A percentile compares a stretch with the other conserved stretches of the same genome.
These are phyloP conservation scores for Catharus ustulatus DNA, from an alignment of 2,797 vertebrate species.

Conservation along the genomic window DNA sequence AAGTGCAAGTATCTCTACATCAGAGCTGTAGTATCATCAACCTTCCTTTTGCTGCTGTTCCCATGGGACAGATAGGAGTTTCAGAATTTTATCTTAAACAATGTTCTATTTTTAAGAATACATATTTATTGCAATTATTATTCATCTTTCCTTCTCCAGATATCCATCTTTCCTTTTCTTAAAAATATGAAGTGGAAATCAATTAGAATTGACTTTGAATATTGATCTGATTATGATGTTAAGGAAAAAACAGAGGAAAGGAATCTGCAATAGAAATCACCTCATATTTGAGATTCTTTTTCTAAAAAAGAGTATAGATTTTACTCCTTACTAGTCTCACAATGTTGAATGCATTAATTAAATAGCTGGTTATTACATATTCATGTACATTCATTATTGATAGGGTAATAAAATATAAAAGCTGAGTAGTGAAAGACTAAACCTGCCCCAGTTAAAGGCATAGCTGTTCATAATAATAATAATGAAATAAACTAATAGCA, in stretches of 20 bases:
- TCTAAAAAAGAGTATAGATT: conserved; percentile 13
- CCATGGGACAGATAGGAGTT: not conserved
- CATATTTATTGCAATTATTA: not conserved
- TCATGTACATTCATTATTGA: conserved; percentile 65
- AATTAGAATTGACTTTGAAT: not conserved
- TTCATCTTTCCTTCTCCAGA: not conserved
- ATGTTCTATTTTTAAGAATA: not conserved
- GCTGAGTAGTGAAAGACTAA: conserved; percentile 33
- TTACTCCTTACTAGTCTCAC: not conserved
- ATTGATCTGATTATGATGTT: not conserved
- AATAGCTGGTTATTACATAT: conserved; percentile 60
- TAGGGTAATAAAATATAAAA: conserved; percentile 65
- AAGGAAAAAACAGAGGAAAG: not conserved
- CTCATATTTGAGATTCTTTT: not conserved
- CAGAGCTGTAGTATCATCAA: not conserved
- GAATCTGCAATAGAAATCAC: conserved; percentile 7
- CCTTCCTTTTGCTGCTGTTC: not conserved
- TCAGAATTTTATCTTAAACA: not conserved
- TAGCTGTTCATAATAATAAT: not conserved
- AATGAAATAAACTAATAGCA: conserved; percentile 6
- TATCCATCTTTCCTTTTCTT: not conserved
- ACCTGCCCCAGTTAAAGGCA: conserved; percentile 48
- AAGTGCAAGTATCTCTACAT: not conserved
- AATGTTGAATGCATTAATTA: conserved; percentile 52
- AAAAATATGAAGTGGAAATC: not conserved